phyloP scores from a whole-genome alignment of 37 sponge, comb jelly and placozoan genomes.

The Tethya wilhelma region DNA sequence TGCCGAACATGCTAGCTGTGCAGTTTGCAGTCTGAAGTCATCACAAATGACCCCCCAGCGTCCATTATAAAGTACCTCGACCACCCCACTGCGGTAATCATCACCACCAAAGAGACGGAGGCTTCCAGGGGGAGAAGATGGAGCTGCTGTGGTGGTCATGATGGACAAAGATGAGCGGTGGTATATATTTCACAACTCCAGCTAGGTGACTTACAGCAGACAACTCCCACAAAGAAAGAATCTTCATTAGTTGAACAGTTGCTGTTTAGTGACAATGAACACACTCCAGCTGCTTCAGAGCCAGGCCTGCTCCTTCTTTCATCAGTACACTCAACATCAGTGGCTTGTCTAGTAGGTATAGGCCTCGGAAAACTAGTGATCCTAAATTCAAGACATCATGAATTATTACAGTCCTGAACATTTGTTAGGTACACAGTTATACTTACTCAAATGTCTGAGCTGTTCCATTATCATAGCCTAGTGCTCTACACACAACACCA shows the following conservation, averaged over 20 bases:
- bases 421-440: neutral
- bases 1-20: too few relatives aligned
- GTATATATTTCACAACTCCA: neutral
- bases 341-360: too few relatives aligned
- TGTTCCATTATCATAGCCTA: conserved; percentile 30
- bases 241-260: too few relatives aligned
- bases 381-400: neutral
- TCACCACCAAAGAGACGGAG: too few relatives aligned
- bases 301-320: too few relatives aligned
- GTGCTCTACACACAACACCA: neutral
- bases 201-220: conserved; percentile 2
- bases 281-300: too few relatives aligned
- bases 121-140: too few relatives aligned
- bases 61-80: conserved; percentile 30
- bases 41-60: conserved; percentile 45
- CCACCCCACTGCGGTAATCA: neutral
- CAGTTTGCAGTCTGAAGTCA: too few relatives aligned
- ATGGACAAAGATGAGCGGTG: neutral
- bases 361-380: neutral
- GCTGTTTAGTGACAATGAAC: too few relatives aligned
- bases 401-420: neutral
- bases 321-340: too few relatives aligned
- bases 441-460: conserved; percentile 6
- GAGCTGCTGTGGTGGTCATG: too few relatives aligned
- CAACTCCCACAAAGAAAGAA: neutral